Conservation (phyloP, 2,888 invertebrate species). For the Ornithoptera priamus region DNA sequence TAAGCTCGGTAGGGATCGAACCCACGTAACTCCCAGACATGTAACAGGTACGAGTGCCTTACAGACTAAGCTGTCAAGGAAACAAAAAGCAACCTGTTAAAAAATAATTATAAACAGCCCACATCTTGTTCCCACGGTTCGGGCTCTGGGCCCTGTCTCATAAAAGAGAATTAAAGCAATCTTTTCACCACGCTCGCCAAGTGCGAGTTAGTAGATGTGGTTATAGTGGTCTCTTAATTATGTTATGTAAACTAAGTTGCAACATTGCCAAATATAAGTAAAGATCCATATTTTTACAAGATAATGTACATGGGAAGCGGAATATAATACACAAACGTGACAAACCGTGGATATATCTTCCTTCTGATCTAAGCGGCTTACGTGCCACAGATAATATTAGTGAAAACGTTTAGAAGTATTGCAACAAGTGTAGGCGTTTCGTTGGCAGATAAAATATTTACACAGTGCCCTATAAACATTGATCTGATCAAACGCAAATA, state of each 20-base stretch:
- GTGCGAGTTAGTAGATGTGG: not conserved
- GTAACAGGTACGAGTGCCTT: no score
- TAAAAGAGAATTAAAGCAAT: no score
- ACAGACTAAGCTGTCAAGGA: no score
- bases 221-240: not conserved
- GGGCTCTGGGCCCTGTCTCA: no score
- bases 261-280: slow-evolving; percentile 1
- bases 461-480: not conserved
- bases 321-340: slow-evolving; percentile 27
- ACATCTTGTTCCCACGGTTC: no score
- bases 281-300: slow-evolving; percentile 13
- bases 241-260: not conserved
- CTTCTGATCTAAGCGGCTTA: slow-evolving; percentile 26
- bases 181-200: no score
- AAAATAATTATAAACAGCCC: no score
- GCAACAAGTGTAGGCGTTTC: slow-evolving; percentile 22
- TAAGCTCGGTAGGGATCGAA: no score
- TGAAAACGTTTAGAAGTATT: slow-evolving; percentile 26
- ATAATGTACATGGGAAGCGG: slow-evolving; percentile 11
- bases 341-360: slow-evolving; percentile 27
- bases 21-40: no score
- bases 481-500: slow-evolving; percentile 2
- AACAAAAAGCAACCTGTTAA: no score
- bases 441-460: slow-evolving; percentile 12
- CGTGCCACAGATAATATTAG: slow-evolving; percentile 30